Conservation (phyloP, 2,113 vertebrate species). For the Esox niger region DNA sequence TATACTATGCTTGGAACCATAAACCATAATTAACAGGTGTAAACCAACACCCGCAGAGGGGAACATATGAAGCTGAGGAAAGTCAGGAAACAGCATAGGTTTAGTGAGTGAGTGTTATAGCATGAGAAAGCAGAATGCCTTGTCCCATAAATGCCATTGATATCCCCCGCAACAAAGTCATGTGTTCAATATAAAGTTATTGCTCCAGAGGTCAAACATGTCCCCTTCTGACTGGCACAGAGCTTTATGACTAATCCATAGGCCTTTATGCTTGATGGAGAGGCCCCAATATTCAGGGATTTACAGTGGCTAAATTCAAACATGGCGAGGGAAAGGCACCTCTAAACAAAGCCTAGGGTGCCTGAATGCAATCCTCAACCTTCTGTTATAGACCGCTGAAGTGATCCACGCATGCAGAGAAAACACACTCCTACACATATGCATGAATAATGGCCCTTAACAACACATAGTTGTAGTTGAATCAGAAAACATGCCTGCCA, state of each 20-base stretch:
- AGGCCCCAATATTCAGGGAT: conserved; percentile 45
- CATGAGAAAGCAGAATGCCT: not conserved
- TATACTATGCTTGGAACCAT: not conserved
- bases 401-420: too few species aligned
- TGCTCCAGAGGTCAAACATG: conserved; percentile 36
- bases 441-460: not conserved
- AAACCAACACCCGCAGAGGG: not conserved
- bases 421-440: not conserved
- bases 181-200: conserved; percentile 43
- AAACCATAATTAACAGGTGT: not conserved
- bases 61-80: not conserved
- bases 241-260: conserved; percentile 53
- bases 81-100: too few species aligned
- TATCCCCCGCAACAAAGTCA: conserved; percentile 28
- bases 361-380: conserved; percentile 38
- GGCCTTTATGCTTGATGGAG: conserved; percentile 44
- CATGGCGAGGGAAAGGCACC: conserved; percentile 31
- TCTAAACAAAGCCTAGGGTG: conserved; percentile 42
- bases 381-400: too few species aligned
- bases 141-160: not conserved
- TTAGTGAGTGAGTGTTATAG: too few species aligned
- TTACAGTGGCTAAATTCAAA: conserved; percentile 49
- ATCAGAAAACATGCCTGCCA: too few species aligned
- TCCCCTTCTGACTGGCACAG: conserved; percentile 26
- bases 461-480: too few species aligned